Percentiles rank a stretch among this genome's conserved stretches.
These are phyloP conservation scores for Aplochiton taeniatus DNA, from an alignment of 2,797 vertebrate genomes.

Conservation along the genomic window DNA sequence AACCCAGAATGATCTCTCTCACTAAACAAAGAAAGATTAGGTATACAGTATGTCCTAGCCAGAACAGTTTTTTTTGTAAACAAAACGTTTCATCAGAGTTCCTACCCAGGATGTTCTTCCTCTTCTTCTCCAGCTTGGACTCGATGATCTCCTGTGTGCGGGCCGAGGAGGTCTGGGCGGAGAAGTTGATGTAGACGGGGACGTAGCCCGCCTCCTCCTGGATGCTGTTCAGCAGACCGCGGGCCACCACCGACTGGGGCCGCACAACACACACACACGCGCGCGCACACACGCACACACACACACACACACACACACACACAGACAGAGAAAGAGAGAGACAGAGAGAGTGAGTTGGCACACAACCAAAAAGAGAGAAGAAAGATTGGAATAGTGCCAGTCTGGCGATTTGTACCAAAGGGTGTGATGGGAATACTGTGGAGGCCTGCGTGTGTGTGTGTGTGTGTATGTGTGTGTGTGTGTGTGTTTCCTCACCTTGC, in stretches of 20 bases:
- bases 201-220: conserved; percentile 80
- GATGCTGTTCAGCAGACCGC: conserved; percentile 79
- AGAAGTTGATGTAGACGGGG: conserved; percentile 85
- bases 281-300: conserved; percentile 2
- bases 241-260: conserved; percentile 80
- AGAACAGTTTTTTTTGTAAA: too few relatives aligned
- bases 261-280: not conserved
- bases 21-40: too few relatives aligned
- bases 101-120: conserved; percentile 82
- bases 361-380: too few relatives aligned
- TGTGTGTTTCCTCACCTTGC: conserved; percentile 75
- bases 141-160: conserved; percentile 87
- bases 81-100: too few relatives aligned
- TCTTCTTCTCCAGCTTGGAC: conserved; percentile 86
- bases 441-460: not conserved
- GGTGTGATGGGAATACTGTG: too few relatives aligned
- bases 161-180: conserved; percentile 83
- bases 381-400: too few relatives aligned
- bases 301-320: not conserved
- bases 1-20: too few relatives aligned
- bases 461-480: too few relatives aligned
- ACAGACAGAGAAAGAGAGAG: not conserved
- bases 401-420: too few relatives aligned
- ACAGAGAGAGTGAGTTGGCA: too few relatives aligned
- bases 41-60: too few relatives aligned